Base-by-base conservation (phyloP, 2,888 invertebrate species). In the Erpobdella octoculata region DNA sequence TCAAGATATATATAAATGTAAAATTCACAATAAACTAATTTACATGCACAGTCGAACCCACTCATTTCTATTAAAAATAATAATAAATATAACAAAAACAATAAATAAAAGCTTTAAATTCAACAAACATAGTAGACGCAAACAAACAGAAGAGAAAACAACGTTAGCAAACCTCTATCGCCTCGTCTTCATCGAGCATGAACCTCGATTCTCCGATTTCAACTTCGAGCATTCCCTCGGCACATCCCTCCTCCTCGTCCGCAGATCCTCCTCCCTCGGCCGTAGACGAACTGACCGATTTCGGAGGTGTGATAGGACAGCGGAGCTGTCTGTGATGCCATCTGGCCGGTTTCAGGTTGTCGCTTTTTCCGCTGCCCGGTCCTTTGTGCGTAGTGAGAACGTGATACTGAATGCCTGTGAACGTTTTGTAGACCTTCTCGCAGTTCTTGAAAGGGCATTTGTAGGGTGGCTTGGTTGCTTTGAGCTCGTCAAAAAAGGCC, bases 391-490 rank as follows among this genome's bases (percentile, higher is more conserved):
- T 91, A 81, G 91, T 90, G 76, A 89, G 89, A 77, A 92, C 84
- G 81, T 93, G 92, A 81, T 91, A 91, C 80, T 91, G 91, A 77
- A 93, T 86, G 0, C 92, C 92, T 78, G 89, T 89, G 75, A 91
- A 88, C 74, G 91, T 91, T 84, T 91, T 91, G 83, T 92, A 93
- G 31, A 89, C 88, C 81, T 90, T 89, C 76, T 89, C 90, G 84
- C 93, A 93, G 79, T 90, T 89, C 78, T 89, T 88, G 70, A 91
- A 86, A 9, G 93, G 93, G 80, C 93, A 93, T 78, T 89, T 88
- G 84, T 91, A 92, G 68, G 92, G 92, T 70, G 92, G 91, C 80
- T 90, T 90, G 80, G 89, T 90, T 77, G 89, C 89, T 73, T 88
- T 87, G 76, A 91, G 86, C 84, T 91, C 91, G 82, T 89, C 89